These are phyloP conservation scores for Sphyrna mokarran DNA, from an alignment of 2,113 vertebrate species.

Conservation along the genomic window DNA sequence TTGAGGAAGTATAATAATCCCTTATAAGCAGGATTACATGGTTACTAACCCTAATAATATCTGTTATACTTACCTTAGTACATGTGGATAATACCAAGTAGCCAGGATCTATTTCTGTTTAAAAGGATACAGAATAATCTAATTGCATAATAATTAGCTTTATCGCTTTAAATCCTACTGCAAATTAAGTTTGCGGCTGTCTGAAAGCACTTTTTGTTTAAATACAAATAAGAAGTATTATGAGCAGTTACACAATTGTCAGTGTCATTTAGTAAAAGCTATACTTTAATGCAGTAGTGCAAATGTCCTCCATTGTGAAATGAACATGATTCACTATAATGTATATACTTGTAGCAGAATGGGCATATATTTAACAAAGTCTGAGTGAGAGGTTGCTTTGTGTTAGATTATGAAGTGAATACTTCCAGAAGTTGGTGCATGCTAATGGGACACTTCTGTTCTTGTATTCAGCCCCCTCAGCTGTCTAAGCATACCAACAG, in stretches of 20 bases:
- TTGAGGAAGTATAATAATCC: conserved; percentile 10
- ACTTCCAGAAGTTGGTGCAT: not conserved
- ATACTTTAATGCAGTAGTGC: not conserved
- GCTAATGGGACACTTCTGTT: not conserved
- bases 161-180: not conserved
- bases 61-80: not conserved
- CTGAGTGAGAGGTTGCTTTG: not conserved
- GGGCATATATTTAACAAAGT: not conserved
- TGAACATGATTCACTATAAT: not conserved
- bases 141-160: not conserved
- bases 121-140: not conserved
- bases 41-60: not conserved
- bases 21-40: not conserved
- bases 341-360: not conserved
- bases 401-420: not conserved
- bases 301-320: not conserved
- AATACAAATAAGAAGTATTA: not conserved
- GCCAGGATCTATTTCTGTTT: not conserved
- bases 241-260: not conserved
- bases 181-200: not conserved
- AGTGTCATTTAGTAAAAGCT: not conserved
- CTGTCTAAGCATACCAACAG: not conserved
- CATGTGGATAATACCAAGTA: not conserved
- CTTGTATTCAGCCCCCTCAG: not conserved
- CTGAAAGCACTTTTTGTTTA: not conserved